Evolutionary conservation across 53 echinoderm and acorn worm genomes (phyloP), one percentile per base, ranked within the genome.

Genomic region (Stichopus horrens): DNA sequence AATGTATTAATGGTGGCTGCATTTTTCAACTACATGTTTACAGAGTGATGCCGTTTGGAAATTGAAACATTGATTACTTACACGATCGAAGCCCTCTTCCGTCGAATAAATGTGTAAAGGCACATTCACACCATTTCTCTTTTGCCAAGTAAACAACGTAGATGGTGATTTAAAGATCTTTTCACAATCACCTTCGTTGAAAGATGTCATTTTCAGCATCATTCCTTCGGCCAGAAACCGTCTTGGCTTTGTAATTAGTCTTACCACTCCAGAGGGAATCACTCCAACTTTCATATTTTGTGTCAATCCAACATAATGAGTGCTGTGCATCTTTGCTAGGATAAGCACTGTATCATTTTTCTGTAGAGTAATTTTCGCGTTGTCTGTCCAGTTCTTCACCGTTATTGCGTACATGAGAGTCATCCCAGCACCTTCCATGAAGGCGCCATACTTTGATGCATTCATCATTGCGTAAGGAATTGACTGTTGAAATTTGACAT

Each of bases 401-500:
- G 81, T 57, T 21, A 81, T 10, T 5, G 81, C 81, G 11, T 81
- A 81, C 81, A 81, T 81, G n/a, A 81, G 57, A 21, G 58, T 21
- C 19, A 81, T 57, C 5, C 58, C 81, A 53, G 58, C 81, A 54
- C 22, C 81, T 21, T 58, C 21, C 81, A 81, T 57, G 8, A 81
- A 22, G 9, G 10, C 58, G 9, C 81, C 81, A 11, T 56, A 58
- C 57, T 56, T 18, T 56, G 21, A 19, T 4, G 56, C 81, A n/a
- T 81, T 57, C 4, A 81, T 18, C 58, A 81, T 81, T 7, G 57
- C 81, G 19, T 55, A 57, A 56, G 81, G 81, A 81, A 56, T 56
- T n/a, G 57, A 9, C 57, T 81, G 71, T 7, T 19, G 11, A 22
- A 81, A 81, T 16, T 19, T 5, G 8, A 58, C 57, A 56, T 81